Conservation (phyloP, 1,140 invertebrate genomes). For the Drosophila teissieri region DNA sequence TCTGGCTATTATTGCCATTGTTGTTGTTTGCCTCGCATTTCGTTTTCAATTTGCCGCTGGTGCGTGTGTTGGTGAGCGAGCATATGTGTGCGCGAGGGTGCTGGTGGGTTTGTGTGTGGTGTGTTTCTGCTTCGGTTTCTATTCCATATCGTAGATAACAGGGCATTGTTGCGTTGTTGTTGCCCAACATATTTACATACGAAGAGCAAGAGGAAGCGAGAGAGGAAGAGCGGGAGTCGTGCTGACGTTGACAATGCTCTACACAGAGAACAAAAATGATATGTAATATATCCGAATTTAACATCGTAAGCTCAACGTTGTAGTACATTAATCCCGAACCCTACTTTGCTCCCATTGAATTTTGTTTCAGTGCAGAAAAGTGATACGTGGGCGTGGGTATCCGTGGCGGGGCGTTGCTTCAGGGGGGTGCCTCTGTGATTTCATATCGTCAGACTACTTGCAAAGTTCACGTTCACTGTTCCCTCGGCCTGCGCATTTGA, state of each 20-base stretch:
- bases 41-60: slow-evolving; percentile 64
- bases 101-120: slow-evolving; percentile 30
- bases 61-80: slow-evolving; percentile 12
- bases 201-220: background rate
- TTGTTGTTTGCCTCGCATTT: slow-evolving; percentile 52
- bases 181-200: slow-evolving; percentile 73
- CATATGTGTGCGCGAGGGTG: background rate
- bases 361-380: slow-evolving; percentile 4
- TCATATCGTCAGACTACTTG: slow-evolving; percentile 33
- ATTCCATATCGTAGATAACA: slow-evolving; percentile 65
- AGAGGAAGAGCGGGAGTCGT: slow-evolving; percentile 15
- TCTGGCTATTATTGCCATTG: slow-evolving; percentile 21
- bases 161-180: slow-evolving; percentile 42
- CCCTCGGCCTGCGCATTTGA: slow-evolving; percentile 34
- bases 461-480: slow-evolving; percentile 42
- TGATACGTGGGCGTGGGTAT: slow-evolving; percentile 13
- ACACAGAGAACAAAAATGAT: background rate
- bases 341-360: background rate
- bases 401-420: background rate
- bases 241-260: slow-evolving; percentile 54
- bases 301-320: too few relatives aligned
- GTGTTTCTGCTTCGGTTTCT: slow-evolving; percentile 57
- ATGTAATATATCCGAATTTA: too few relatives aligned
- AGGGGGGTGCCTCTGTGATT: slow-evolving; percentile 17
- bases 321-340: too few relatives aligned